Evolutionary conservation across 2,113 vertebrate species (phyloP).

Genomic region (Microcebus lehilahytsara): DNA sequence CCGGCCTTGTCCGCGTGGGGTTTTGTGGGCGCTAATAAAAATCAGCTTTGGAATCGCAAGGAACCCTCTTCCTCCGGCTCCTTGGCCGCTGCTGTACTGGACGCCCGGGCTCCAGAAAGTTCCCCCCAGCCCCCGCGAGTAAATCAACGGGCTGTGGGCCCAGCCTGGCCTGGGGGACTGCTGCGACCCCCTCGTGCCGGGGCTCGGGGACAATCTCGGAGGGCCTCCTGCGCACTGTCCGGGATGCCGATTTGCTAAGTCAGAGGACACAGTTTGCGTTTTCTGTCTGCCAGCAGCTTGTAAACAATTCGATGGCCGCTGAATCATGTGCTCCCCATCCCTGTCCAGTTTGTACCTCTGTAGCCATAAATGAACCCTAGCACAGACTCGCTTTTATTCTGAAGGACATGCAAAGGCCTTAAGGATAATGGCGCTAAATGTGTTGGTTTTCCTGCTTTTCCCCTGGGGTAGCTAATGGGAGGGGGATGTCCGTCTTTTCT

Average conservation of each 20-base stretch:
- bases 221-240: no score
- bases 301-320: background rate
- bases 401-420: slow-evolving; percentile 77
- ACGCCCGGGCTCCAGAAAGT: background rate
- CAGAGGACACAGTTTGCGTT: background rate
- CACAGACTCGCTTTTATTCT: slow-evolving; percentile 10
- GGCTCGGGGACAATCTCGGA: background rate
- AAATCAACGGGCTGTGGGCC: background rate
- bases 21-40: background rate
- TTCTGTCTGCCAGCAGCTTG: background rate
- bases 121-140: no score
- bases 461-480: slow-evolving; percentile 65
- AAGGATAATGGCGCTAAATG: slow-evolving; percentile 79
- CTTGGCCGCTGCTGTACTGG: background rate
- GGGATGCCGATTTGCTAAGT: background rate
- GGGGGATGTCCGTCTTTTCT: background rate
- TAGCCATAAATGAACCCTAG: background rate
- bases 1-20: background rate
- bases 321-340: background rate
- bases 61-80: background rate
- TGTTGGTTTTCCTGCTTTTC: slow-evolving; percentile 83
- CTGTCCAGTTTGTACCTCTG: background rate
- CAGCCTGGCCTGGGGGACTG: background rate
- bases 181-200: accelerated
- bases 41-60: background rate